Evolutionary conservation across 2,113 vertebrate species (phyloP), one percentile per base, ranked within the genome.

Genomic region (Vicugna pacos): DNA sequence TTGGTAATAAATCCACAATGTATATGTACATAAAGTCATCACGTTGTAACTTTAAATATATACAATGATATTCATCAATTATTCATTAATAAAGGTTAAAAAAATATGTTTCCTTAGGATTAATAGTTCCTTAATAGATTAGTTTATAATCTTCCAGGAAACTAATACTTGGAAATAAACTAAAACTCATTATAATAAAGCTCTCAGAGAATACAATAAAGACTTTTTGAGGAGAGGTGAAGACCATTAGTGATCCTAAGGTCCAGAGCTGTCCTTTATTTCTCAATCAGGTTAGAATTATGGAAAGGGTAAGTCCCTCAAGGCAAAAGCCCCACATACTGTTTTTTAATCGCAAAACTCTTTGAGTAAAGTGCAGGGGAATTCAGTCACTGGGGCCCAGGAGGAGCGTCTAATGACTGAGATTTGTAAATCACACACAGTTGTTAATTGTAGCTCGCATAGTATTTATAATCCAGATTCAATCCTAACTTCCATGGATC

Each of bases 391-490:
- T 14, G 12, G 13, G 7, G 6, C 48, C 54, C 79, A 65, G 48
- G 32, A 82, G 72, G 19, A 58, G 85, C 58, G 2, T 22, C 9
- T 58, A 84, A 77, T 80, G 20, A 48, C 15, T 30, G 46, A 28
- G 35, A 48, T 64, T 32, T 16, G 0, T 92, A 76, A 35, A 1
- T 12, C 9, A 46, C 42, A 26, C 1, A 1, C 54, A 50, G 72
- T 7, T 1, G 3, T 58, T 65, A 76, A 69, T 32, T 76, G 28
- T 54, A 17, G 2, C 9, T 65, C 32, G 1, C 26, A 20, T 14
- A 24, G 4, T 56, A 13, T 81, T 92, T 90, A 96, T 86, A 90
- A 75, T 24, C 56, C 15, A 64, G 30, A 30, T 82, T 6, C 10
- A 9, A 11, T 42, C 3, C 19, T 54, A 46, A 19, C 4, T 30